Base-by-base conservation (phyloP, 1,140 invertebrate genomes). In the Drosophila pandora region DNA sequence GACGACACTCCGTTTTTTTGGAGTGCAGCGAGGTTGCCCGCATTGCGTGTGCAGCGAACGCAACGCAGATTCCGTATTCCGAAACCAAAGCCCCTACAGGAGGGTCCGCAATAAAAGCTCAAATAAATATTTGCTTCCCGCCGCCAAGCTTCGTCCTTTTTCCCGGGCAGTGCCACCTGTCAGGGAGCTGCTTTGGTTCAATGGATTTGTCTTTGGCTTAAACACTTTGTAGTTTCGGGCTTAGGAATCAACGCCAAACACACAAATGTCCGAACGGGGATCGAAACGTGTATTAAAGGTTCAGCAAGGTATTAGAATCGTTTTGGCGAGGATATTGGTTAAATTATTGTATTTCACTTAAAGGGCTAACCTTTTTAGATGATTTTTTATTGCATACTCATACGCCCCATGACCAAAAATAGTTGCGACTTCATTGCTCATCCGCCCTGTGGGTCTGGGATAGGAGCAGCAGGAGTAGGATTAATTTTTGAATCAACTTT, bases 1-100 rank as follows among this genome's bases (percentile, higher is more conserved):
- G 10, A 21, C 8, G 4, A 2, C 3, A 43, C 4, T 30, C 10
- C 10, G 10, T 0, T 63, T 63, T 54, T 25, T 64, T 23, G 0
- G 4, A 8, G 63, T 67, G 63, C 60, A 67, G 63, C 63, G 63
- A 43, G 60, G 47, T 34, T 52, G 53, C 83, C 83, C 82, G 82
- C 82, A 87, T 87, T 87, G 82, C 82, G 62, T 69, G 49, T 82
- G 79, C 77, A 78, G 68, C 62, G 23, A 61, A 55, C 65, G 52
- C 73, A 74, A 59, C 59, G 52, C 54, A 49, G 65, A 32, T n/a
- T 69, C 32, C 17, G 13, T 21, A 8, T 25, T 25, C 41, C 50
- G 17, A 23, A 13, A 32, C 50, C 21, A 69, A 48, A 68, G 49
- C 65, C 71, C 43, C 67, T 59, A 48, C 61, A 43, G 59, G 67